Percentiles rank a stretch among this genome's conserved stretches.
Conservation (phyloP, 2,888 invertebrate species). For the Drosophila melanocephala region DNA sequence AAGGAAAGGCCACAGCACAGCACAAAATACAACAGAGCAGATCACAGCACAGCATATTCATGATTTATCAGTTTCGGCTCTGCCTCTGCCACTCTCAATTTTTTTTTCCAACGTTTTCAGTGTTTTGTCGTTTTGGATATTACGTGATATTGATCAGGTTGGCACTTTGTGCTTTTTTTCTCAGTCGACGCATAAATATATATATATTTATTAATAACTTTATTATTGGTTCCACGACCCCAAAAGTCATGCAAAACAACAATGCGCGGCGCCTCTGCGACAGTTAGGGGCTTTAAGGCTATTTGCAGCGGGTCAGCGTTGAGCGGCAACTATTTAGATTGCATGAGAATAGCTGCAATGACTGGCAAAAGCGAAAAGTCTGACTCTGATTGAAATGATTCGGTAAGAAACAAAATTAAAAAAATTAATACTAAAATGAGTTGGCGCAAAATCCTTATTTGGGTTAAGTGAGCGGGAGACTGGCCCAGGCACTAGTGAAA, state of each 20-base stretch:
- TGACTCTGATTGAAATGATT: slow-evolving; percentile 59
- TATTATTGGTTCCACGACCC: slow-evolving; percentile 33
- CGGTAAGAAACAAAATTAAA: slow-evolving; percentile 23
- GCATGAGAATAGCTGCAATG: slow-evolving; percentile 40
- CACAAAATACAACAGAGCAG: too few species aligned
- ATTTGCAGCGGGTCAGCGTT: slow-evolving; percentile 27
- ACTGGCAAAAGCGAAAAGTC: slow-evolving; percentile 25
- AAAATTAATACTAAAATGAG: slow-evolving; percentile 37
- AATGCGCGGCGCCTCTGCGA: slow-evolving; percentile 12
- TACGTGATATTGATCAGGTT: slow-evolving; percentile 64
- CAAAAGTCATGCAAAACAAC: slow-evolving; percentile 40
- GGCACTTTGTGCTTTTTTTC: slow-evolving; percentile 10
- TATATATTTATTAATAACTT: slow-evolving; percentile 22
- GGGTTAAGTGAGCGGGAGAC: slow-evolving; percentile 13
- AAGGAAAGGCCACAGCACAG: slow-evolving; percentile 40
- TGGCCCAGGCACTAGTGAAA: slow-evolving; percentile 7
- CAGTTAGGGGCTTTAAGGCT: slow-evolving; percentile 8
- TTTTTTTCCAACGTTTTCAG: slow-evolving; percentile 8
- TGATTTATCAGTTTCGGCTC: slow-evolving; percentile 50
- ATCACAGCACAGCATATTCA: background rate
- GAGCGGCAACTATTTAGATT: slow-evolving; percentile 31
- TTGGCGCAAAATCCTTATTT: slow-evolving; percentile 43
- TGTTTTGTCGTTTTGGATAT: slow-evolving; percentile 18
- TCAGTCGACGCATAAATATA: slow-evolving; percentile 2
- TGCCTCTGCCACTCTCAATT: slow-evolving; percentile 10